phyloP scores from a whole-genome alignment of 1,140 invertebrate genomes.

The Diuraphis noxia region DNA sequence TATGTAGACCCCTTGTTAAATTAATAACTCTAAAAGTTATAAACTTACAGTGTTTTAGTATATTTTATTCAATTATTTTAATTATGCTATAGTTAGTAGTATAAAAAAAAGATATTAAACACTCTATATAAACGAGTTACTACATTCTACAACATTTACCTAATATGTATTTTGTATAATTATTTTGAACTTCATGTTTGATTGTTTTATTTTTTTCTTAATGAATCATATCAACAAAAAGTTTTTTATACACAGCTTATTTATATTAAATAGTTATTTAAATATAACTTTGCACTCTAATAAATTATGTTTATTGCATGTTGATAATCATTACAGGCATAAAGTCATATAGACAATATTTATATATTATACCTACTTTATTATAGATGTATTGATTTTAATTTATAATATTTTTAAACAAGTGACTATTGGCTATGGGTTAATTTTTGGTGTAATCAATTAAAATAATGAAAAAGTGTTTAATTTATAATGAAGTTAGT shows the following conservation, averaged over 20 bases:
- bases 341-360: too few species aligned
- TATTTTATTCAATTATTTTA: too few species aligned
- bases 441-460: not conserved
- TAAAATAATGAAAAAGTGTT: not conserved
- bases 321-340: not conserved
- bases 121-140: too few species aligned
- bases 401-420: not conserved
- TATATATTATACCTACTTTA: too few species aligned
- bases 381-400: not conserved
- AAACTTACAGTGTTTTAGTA: too few species aligned
- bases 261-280: not conserved
- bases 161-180: not conserved
- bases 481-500: not conserved
- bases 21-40: too few species aligned
- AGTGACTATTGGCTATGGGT: not conserved
- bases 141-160: too few species aligned
- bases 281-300: not conserved
- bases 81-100: too few species aligned
- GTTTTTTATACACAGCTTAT: not conserved
- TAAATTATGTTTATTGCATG: not conserved
- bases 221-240: not conserved
- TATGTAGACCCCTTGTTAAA: too few species aligned
- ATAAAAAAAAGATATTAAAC: too few species aligned
- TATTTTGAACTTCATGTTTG: not conserved
- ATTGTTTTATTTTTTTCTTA: not conserved